Evolutionary conservation across 2,888 invertebrate species (phyloP), one percentile per base, ranked within the genome.

Genomic region (Orgyia antiqua): DNA sequence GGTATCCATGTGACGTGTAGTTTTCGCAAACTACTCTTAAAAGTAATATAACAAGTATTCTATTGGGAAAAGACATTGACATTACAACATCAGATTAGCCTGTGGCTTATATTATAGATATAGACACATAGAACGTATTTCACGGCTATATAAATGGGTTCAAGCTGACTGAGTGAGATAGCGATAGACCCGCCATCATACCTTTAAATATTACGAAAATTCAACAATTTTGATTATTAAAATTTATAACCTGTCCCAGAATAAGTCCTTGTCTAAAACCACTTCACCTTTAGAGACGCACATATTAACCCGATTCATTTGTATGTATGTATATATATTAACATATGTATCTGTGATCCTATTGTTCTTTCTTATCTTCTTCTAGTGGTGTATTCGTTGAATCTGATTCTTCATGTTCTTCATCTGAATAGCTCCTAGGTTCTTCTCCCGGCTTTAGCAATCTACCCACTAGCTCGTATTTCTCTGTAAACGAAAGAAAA

Each of bases 371-470:
- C 47, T 79, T 78, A 24, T 75, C 60, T 28, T 76, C 62, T 31
- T 57, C 75, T 10, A 64, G 46, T 5, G 71, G 64, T 13, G 63
- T 68, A 39, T 52, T 63, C 24, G 66, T 61, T 2, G 80, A 72
- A 45, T 83, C 83, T 0, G 80, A 73, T 24, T 86, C 86, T 26
- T 76, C 92, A 72, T 57, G 90, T 51, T 97, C 96, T 58, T 96
- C 96, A 59, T 97, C 97, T 0, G 96, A 94, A 75, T 98, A 98
- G 68, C 92, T 95, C 37, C 92, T 92, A 1, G 96, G 94, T 59
- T 93, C 91, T 61, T 98, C 97, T 7, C 97, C 97, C 1, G 96
- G 96, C 66, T 93, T 96, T 66, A 98, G 78, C 31, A 98, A 84
- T 61, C 93, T 92, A 9, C 98, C 98, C 19, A 98, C 95, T 44